phyloP scores from a whole-genome alignment of 2,888 invertebrate genomes.

The Gibbula magus region DNA sequence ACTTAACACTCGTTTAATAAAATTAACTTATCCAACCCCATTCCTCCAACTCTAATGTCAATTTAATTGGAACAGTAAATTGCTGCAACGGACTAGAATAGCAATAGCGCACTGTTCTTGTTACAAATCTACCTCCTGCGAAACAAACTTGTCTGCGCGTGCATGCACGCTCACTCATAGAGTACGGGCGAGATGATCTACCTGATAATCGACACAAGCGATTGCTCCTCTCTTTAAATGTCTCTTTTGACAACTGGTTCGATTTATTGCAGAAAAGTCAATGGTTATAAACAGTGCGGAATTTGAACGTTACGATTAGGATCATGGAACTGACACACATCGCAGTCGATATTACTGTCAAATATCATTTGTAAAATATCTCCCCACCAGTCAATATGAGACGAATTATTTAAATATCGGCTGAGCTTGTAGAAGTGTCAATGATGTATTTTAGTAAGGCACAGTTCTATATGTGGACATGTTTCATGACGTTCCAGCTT shows the following conservation, averaged over 20 bases:
- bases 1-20: constrained; percentile 26
- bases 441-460: too few relatives aligned
- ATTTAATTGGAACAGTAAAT: constrained; percentile 34
- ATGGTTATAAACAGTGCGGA: not conserved
- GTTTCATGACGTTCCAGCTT: too few relatives aligned
- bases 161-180: not conserved
- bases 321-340: not conserved
- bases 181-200: not conserved
- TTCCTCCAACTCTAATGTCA: constrained; percentile 31
- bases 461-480: too few relatives aligned
- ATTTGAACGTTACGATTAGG: not conserved
- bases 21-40: constrained; percentile 32
- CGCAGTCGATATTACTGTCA: too few relatives aligned
- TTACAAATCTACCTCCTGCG: not conserved
- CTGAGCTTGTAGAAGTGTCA: too few relatives aligned
- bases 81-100: constrained; percentile 14
- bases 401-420: too few relatives aligned
- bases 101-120: constrained; percentile 9
- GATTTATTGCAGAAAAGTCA: not conserved
- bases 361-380: too few relatives aligned
- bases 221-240: not conserved
- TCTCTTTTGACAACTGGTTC: not conserved
- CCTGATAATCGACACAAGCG: not conserved
- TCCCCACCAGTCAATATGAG: too few relatives aligned
- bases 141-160: not conserved